Evolutionary conservation across 2,888 invertebrate genomes (phyloP).

Genomic region (Heteromurus nitidus): DNA sequence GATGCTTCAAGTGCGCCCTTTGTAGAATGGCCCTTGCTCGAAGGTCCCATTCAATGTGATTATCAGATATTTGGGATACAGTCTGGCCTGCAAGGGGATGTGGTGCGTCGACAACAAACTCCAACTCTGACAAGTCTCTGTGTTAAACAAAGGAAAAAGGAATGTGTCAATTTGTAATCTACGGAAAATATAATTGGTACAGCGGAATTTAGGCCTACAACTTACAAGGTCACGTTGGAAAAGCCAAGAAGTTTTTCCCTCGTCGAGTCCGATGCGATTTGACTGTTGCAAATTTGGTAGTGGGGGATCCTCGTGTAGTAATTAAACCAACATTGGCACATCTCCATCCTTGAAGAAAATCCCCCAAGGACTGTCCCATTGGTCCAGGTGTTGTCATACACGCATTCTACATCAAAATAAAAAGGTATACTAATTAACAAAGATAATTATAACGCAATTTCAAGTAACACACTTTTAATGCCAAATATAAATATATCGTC

Average conservation of each 20-base stretch:
- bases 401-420: conserved; percentile 4
- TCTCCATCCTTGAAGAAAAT: conserved; percentile 41
- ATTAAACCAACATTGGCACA: conserved; percentile 25
- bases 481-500: too few relatives aligned
- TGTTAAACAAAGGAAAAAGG: neutral
- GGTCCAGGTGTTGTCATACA: conserved; percentile 32
- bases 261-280: neutral
- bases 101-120: conserved; percentile 27
- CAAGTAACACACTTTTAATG: neutral
- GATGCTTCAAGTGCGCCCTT: too few relatives aligned
- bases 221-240: conserved; percentile 38
- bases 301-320: conserved; percentile 30
- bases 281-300: conserved; percentile 19
- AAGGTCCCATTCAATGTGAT: conserved; percentile 46
- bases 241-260: conserved; percentile 27
- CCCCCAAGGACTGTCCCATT: conserved; percentile 50
- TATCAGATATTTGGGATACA: conserved; percentile 32
- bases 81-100: neutral
- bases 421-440: neutral
- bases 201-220: neutral
- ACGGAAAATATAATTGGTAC: neutral
- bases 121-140: neutral
- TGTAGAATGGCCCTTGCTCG: too few relatives aligned
- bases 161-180: neutral
- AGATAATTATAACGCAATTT: neutral